phyloP scores from a whole-genome alignment of 2,888 invertebrate species.

The Pandemis corylana region DNA sequence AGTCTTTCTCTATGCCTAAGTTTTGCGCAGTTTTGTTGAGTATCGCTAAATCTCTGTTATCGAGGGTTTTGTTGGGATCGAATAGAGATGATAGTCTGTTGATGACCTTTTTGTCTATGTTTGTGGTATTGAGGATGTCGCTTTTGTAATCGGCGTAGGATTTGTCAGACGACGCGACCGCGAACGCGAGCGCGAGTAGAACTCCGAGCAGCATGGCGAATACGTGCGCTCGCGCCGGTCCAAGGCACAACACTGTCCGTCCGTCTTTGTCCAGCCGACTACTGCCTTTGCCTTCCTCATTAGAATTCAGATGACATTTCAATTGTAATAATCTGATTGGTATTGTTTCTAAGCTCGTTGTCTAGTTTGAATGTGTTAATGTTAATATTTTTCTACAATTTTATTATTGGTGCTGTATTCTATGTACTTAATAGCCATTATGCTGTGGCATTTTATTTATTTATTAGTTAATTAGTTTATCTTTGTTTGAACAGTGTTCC shows the following conservation, averaged over 20 bases:
- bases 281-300: slow-evolving; percentile 23
- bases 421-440: no score
- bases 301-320: slow-evolving; percentile 23
- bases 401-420: no score
- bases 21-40: slow-evolving; percentile 64
- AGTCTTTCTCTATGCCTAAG: slow-evolving; percentile 62
- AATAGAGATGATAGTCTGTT: slow-evolving; percentile 57
- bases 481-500: no score
- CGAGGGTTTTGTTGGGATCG: slow-evolving; percentile 62
- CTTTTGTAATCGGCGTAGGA: slow-evolving; percentile 22
- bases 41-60: slow-evolving; percentile 56
- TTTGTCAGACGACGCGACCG: slow-evolving; percentile 55
- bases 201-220: slow-evolving; percentile 63
- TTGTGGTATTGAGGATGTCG: slow-evolving; percentile 56
- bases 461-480: no score
- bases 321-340: slow-evolving; percentile 12
- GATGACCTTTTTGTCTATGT: slow-evolving; percentile 60
- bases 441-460: no score
- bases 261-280: slow-evolving; percentile 1
- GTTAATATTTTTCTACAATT: background rate
- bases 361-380: background rate
- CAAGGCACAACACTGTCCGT: slow-evolving; percentile 61
- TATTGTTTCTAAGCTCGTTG: slow-evolving; percentile 16
- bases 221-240: slow-evolving; percentile 75
- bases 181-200: slow-evolving; percentile 68